Percentiles rank a stretch among this genome's conserved stretches.
Conservation (phyloP, 2,113 vertebrate species). For the Corythornis vintsioides region DNA sequence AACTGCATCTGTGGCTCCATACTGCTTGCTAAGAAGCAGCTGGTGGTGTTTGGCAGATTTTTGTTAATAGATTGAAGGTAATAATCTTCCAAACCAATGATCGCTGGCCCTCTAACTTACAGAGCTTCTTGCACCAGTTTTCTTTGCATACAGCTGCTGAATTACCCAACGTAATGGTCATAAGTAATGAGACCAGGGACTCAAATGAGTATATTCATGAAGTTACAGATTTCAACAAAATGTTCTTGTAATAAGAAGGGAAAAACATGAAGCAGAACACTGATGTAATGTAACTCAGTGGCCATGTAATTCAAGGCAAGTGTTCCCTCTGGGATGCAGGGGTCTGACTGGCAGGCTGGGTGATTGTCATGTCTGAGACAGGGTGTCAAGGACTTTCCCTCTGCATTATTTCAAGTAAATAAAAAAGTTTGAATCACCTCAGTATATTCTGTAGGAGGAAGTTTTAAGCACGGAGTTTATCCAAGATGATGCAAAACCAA, state of each 20-base stretch:
- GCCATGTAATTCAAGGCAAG: not conserved
- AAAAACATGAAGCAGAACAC: not conserved
- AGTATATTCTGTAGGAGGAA: not conserved
- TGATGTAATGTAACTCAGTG: not conserved
- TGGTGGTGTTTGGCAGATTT: not conserved
- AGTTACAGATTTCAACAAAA: not conserved
- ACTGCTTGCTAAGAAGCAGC: not conserved
- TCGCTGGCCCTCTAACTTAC: accelerated
- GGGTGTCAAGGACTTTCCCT: not conserved
- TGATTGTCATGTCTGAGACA: not conserved
- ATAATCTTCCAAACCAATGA: not conserved
- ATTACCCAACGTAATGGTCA: not conserved
- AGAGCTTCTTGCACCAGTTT: not conserved
- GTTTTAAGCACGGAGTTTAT: not conserved
- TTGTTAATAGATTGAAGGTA: not conserved
- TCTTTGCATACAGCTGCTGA: accelerated
- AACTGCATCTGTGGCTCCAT: not conserved
- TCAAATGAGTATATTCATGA: not conserved
- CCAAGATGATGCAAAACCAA: not conserved
- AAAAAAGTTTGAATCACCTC: not conserved
- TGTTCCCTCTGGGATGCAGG: not conserved
- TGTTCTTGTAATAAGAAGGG: not conserved
- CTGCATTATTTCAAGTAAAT: not conserved
- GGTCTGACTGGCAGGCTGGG: not conserved
- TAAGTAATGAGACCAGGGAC: not conserved